Evolutionary conservation across 2,888 invertebrate species (phyloP), one percentile per base, ranked within the genome.

Genomic region (Stenotaenia linearis): DNA sequence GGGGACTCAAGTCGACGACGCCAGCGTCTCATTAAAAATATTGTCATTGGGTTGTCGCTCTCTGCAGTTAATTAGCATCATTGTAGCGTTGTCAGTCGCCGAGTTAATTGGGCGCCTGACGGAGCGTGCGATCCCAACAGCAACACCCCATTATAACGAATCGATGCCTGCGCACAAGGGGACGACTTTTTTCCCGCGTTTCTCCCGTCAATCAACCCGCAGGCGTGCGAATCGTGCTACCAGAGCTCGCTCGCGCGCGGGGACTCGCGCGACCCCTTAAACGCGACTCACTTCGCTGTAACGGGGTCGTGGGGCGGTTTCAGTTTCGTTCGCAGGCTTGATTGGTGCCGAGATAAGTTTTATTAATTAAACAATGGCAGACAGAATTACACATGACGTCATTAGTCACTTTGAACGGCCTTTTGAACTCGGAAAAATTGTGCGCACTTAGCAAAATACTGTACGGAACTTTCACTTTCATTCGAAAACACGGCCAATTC

Each of bases 41-140:
- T 32, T 77, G 40, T 77, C 40, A 35, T 37, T 35, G 23, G 37
- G 37, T 77, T 77, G 77, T 77, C 77, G 77, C 35, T 37, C 25
- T 77, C 77, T 77, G 77, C 77, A 77, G 77, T 77, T 77, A 77
- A 77, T 77, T 77, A 77, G 77, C 40, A 32, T 32, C 40, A 37
- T 77, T 77, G 77, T 77, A 32, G 40, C 23, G 32, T 37, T 77
- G 77, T 77, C 77, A 77, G 77, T 37, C 40, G 77, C 77, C 40
- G 77, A 77, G 77, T 77, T 77, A 77, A 77, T 77, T 77, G 77
- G 23, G 35, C 40, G 77, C 77, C 56, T 77, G 77, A 77, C 77
- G 77, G 40, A 77, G 75, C 28, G 75, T 56, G 56, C 56, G 56
- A 56, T 56, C 56, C 23, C 56, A 56, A 56, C 56, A 56, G 56